Evolutionary conservation across 2,797 vertebrate genomes (phyloP), one percentile per base, ranked within the genome.

Genomic region (Myotis findleyi): DNA sequence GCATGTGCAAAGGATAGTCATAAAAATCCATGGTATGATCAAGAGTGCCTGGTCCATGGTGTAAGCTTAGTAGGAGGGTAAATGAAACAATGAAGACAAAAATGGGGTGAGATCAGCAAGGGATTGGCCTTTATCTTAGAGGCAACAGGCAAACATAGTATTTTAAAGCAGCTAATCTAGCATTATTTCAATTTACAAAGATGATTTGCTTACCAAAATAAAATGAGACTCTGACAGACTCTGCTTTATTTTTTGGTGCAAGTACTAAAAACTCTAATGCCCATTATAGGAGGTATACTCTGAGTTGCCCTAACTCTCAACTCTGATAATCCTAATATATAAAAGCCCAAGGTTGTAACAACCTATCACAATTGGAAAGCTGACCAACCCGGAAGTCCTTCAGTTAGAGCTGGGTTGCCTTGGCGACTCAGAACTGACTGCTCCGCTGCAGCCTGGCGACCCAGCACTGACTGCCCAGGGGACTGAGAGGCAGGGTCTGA

Each of bases 191-290:
- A 69, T 27, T 88, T 75, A 71, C 51, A 90, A 79, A 75, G 83
- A 79, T 14, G 27, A 72, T 59, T 89, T 95, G 87, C 57, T 93
- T 72, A 85, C 14, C 44, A 82, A 95, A 91, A 66, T 69, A 91
- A 96, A 64, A 30, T 33, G 27, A 53, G 36, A 76, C 16, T 51
- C 44, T 89, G 21, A 33, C 11, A 36, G 21, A 85, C 5, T 47
- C 18, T 77, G 79, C 33, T 89, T 84, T 66, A n/a, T 51, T 23
- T 90, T 92, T 91, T 92, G 47, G 18, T 62, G 55, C 55, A 44
- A 68, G 33, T 2, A 66, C 27, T 93, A 94, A 96, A 72, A 90
- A 11, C 81, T 10, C 27, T 59, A 85, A 59, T 62, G 68, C 0
- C 3, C 44, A 4, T 30, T 84, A 47, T 23, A 92, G 11, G 5